Conservation (phyloP, 2,113 vertebrate genomes). For the Phasianus colchicus region DNA sequence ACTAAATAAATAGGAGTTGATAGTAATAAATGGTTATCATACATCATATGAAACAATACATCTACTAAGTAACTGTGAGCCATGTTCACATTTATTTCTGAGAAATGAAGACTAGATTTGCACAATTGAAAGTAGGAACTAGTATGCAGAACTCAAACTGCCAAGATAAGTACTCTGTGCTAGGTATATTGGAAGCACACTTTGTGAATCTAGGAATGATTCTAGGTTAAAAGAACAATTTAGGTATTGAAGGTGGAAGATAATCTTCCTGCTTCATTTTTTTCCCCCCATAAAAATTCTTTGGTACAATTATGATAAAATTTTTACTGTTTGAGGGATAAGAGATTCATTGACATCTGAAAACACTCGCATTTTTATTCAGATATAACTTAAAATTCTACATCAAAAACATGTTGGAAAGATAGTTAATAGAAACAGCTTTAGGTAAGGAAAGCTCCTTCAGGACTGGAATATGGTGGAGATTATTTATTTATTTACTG, state of each 20-base stretch:
- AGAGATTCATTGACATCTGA: not conserved
- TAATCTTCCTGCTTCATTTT: not conserved
- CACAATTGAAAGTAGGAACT: not conserved
- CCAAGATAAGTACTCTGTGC: not conserved
- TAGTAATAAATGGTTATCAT: not conserved
- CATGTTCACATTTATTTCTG: not conserved
- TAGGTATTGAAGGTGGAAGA: not conserved
- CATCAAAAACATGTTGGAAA: not conserved
- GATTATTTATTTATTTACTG: not conserved
- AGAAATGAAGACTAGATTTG: not conserved
- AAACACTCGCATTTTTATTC: not conserved
- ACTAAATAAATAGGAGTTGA: not conserved
- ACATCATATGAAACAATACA: not conserved
- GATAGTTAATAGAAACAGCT: not conserved
- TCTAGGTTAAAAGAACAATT: not conserved
- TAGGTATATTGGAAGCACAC: not conserved
- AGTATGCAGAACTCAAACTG: not conserved
- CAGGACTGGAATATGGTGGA: not conserved
- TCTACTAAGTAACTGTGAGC: not conserved
- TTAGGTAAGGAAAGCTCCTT: not conserved
- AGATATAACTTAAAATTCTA: not conserved
- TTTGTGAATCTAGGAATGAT: not conserved
- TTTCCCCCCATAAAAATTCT: not conserved
- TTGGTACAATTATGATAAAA: not conserved
- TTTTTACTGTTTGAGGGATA: not conserved